These are phyloP conservation scores for Acanthosepion esculentum DNA, from an alignment of 2,888 invertebrate genomes.

Conservation along the genomic window DNA sequence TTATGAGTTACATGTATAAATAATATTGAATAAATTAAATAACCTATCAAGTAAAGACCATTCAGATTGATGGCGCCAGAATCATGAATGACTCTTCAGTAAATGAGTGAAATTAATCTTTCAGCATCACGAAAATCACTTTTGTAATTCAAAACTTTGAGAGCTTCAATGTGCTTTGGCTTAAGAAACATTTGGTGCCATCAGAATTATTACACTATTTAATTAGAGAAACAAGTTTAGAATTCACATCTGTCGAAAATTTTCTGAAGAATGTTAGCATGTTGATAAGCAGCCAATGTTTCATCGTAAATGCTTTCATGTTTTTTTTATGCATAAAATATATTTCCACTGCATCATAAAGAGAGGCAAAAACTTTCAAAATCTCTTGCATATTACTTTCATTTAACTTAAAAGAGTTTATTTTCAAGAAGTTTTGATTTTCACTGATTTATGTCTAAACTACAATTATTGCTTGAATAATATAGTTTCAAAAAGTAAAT, in stretches of 20 bases:
- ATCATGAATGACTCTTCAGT: not conserved
- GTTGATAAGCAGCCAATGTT: not conserved
- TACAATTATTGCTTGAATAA: no score
- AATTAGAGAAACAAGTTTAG: not conserved
- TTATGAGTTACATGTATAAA: not conserved
- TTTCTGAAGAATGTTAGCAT: not conserved
- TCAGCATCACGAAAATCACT: conserved; percentile 6
- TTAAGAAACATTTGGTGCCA: conserved; percentile 5
- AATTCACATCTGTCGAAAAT: not conserved
- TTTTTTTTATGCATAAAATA: not conserved
- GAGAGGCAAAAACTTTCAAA: not conserved
- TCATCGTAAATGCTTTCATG: not conserved
- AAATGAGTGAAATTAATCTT: not conserved
- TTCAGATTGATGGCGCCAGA: not conserved
- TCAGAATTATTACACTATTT: not conserved
- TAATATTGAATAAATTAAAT: not conserved
- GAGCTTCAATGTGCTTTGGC: not conserved
- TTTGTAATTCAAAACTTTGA: not conserved
- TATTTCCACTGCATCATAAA: not conserved
- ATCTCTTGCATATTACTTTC: not conserved
- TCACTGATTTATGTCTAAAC: no score
- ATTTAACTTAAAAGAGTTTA: not conserved
- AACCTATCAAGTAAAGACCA: not conserved
- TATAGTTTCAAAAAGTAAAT: no score
- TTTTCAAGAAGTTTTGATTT: not conserved